Evolutionary conservation across 2,888 invertebrate genomes (phyloP).

Genomic region (Atethmia centrago): DNA sequence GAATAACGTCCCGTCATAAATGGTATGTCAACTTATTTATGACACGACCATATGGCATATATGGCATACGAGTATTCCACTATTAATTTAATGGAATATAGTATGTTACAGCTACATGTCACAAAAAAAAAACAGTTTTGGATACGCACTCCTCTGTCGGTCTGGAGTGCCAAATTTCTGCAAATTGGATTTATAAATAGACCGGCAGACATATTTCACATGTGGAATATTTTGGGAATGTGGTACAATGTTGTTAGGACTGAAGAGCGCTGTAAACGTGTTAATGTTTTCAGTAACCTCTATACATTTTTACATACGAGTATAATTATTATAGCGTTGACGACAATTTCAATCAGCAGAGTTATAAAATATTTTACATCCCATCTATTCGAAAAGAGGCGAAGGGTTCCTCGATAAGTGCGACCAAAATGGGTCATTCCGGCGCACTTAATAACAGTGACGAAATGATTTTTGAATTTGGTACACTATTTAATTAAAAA

Average conservation of each 20-base stretch:
- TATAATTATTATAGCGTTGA: conserved; percentile 2
- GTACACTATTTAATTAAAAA: too few species aligned
- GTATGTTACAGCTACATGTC: not conserved
- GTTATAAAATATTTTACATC: not conserved
- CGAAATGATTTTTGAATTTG: too few species aligned
- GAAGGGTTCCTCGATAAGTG: too few species aligned
- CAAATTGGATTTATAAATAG: conserved; percentile 59
- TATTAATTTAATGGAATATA: conserved; percentile 30
- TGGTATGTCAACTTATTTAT: conserved; percentile 67
- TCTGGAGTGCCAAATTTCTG: conserved; percentile 60
- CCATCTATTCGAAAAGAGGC: too few species aligned
- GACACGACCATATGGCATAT: conserved; percentile 59
- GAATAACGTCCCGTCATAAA: conserved; percentile 67
- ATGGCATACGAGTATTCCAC: conserved; percentile 2
- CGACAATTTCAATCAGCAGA: not conserved
- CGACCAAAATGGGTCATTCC: too few species aligned
- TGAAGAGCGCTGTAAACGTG: conserved; percentile 11
- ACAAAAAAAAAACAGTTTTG: conserved; percentile 46
- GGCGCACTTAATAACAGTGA: too few species aligned
- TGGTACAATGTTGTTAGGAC: conserved; percentile 40
- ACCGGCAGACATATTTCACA: conserved; percentile 38
- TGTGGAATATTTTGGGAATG: conserved; percentile 47
- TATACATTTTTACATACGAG: conserved; percentile 16
- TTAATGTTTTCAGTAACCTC: conserved; percentile 22
- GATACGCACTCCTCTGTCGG: conserved; percentile 50